phyloP scores from a whole-genome alignment of 2,113 vertebrate species.

The Microtus oregoni region DNA sequence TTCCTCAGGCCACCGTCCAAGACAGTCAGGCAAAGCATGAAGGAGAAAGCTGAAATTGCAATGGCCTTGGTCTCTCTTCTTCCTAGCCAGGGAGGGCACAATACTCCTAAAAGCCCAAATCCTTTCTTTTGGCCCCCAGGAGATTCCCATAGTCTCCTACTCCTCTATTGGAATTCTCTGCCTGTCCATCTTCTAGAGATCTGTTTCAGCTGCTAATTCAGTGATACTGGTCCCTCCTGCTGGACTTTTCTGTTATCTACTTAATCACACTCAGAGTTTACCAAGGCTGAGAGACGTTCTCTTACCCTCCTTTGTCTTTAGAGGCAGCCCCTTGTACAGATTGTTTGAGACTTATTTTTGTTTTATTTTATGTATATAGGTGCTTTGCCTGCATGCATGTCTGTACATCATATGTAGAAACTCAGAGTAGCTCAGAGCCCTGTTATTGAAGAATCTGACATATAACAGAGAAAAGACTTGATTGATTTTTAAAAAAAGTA shows the following conservation, averaged over 20 bases:
- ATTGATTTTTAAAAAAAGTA: background rate
- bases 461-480: background rate
- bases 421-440: background rate
- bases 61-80: background rate
- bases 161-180: background rate
- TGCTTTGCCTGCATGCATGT: background rate
- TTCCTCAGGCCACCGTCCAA: background rate
- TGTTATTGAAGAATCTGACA: constrained; percentile 6
- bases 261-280: background rate
- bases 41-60: background rate
- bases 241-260: background rate
- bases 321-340: background rate
- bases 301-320: background rate
- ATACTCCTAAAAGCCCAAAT: background rate
- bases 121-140: background rate
- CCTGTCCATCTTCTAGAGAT: background rate
- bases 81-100: background rate
- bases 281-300: too few relatives aligned
- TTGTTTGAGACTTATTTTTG: background rate
- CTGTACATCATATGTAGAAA: background rate
- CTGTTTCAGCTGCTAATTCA: background rate
- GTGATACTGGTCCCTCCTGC: background rate
- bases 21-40: background rate
- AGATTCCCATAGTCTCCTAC: background rate
- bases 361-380: background rate